Base-by-base conservation (phyloP, 2,888 invertebrate species). In the Dromius quadrimaculatus region DNA sequence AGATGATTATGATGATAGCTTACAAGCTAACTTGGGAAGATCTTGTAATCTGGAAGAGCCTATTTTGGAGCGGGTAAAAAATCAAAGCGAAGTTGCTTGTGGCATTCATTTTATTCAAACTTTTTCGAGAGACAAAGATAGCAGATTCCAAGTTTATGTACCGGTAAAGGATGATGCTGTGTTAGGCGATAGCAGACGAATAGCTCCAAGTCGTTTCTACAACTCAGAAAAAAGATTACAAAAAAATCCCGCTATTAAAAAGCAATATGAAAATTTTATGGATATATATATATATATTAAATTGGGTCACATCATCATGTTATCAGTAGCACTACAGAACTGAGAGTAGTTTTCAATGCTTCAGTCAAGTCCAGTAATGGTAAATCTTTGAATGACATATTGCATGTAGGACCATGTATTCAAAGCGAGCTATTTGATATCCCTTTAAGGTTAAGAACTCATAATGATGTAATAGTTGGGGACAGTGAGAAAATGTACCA, bases 401-500 rank as follows among this genome's bases (percentile, higher is more conserved):
- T 76, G 28, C 61, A 71, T 43, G 66, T 73, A 1, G 79, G 78
- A 0, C 76, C 77, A 1, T 50, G 50, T 1, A 43, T 76, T 41
- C 76, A 76, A 63, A 63, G 72, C 4, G 72, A 77, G 34, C 34
- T 78, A 2, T 22, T 71, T n/a, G 45, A 62, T 13, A 62, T 72
- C n/a, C 15, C 71, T 13, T 5, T 43, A 15, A 43, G 70, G 2
- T 73, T 73, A 66, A 8, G 73, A 32, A 36, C n/a, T 2, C 65
- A 73, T 36, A 17, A 22, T 15, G 54, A 17, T 28, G 75, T 75
- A 1, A 36, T 78, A 1, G 71, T 69, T 1, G 76, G 73, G 1
- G 78, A 78, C 45, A 73, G 78, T 8, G 65, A 50, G 1, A 72
- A 76, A 66, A 77, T 77, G 73, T 78, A 75, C 47, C 71, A 72